These are phyloP conservation scores for Ariolimax columbianus DNA, from an alignment of 2,888 invertebrate genomes.

Conservation along the genomic window DNA sequence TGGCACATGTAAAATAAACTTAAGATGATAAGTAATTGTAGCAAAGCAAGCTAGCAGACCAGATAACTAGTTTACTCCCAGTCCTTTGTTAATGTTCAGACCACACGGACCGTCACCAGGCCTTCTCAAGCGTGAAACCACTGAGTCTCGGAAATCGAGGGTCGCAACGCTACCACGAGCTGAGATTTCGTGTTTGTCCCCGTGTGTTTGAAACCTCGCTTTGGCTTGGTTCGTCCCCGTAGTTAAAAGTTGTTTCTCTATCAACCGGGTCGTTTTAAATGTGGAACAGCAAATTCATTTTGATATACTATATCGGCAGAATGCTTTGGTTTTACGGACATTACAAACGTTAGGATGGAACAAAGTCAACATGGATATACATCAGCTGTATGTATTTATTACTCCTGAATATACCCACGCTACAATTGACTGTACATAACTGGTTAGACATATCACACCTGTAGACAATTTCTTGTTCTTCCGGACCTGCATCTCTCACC, in stretches of 20 bases:
- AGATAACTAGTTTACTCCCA: too few species aligned
- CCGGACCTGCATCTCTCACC: too few species aligned
- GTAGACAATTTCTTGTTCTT: too few species aligned
- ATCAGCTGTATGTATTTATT: too few species aligned
- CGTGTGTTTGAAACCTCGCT: not conserved
- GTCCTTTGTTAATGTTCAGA: too few species aligned
- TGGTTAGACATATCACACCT: too few species aligned
- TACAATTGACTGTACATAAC: too few species aligned
- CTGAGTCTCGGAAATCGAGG: not conserved
- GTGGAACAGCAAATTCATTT: not conserved
- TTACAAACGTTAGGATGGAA: not conserved
- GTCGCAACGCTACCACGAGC: slow-evolving; percentile 11
- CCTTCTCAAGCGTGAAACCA: slow-evolving; percentile 13
- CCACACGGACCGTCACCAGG: not conserved
- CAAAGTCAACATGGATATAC: not conserved
- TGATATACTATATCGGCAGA: too few species aligned
- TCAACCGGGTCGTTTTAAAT: not conserved
- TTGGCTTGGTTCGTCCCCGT: not conserved
- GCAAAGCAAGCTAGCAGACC: too few species aligned
- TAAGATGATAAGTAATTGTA: too few species aligned
- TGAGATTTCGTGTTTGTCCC: not conserved
- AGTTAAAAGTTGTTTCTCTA: not conserved
- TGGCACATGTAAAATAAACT: too few species aligned
- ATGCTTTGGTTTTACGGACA: not conserved
- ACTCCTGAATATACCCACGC: too few species aligned